phyloP scores from a whole-genome alignment of 2,113 vertebrate genomes.

The Ochotona princeps region DNA sequence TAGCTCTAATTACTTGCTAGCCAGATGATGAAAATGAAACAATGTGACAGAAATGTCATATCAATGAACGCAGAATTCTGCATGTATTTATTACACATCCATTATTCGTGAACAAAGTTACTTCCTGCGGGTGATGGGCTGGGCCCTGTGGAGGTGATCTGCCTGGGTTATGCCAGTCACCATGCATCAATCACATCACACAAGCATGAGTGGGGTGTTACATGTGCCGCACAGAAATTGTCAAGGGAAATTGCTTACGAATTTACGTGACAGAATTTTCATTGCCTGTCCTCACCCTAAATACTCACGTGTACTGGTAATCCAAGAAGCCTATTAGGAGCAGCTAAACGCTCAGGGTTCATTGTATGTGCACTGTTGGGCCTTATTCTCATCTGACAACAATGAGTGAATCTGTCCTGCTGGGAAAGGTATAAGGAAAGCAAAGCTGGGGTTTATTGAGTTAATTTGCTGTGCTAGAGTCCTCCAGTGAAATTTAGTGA shows the following conservation, averaged over 20 bases:
- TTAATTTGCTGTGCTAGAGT: background rate
- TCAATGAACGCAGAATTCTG: background rate
- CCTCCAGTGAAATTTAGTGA: background rate
- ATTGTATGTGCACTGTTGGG: background rate
- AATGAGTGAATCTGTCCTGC: background rate
- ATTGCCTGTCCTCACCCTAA: background rate
- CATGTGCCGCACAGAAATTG: slow-evolving; percentile 7
- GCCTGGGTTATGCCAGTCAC: slow-evolving; percentile 47
- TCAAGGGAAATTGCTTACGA: slow-evolving; percentile 39
- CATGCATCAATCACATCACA: slow-evolving; percentile 49
- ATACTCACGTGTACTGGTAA: background rate
- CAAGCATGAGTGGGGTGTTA: background rate
- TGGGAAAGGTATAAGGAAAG: background rate
- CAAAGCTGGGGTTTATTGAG: background rate
- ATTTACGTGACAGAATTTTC: background rate
- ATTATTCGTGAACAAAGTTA: slow-evolving; percentile 50
- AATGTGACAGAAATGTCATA: slow-evolving; percentile 55
- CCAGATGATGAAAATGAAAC: slow-evolving; percentile 41
- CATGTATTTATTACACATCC: slow-evolving; percentile 50
- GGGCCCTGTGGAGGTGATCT: slow-evolving; percentile 49
- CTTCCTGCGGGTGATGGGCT: slow-evolving; percentile 37
- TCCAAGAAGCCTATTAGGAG: background rate
- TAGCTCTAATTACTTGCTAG: background rate
- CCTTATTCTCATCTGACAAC: background rate
- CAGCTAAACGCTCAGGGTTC: background rate